These are phyloP conservation scores for Columba guinea DNA, from an alignment of 2,797 vertebrate species.

Conservation along the genomic window DNA sequence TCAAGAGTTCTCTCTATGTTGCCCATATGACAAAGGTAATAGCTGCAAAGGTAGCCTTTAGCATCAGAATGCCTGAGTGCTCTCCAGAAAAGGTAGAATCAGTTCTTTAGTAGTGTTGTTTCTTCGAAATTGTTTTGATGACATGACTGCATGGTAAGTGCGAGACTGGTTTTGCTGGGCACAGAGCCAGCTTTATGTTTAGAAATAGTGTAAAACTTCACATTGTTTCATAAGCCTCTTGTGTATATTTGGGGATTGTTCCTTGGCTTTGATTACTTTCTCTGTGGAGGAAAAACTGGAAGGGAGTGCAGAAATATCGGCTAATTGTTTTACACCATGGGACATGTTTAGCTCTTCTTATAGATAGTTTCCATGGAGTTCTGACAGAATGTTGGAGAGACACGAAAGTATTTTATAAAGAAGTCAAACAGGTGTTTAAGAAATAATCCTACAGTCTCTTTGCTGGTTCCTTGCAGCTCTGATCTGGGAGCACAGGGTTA, in stretches of 20 bases:
- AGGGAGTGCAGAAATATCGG: constrained; percentile 6
- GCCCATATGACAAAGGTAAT: neutral
- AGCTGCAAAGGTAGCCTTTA: neutral
- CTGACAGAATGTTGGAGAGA: neutral
- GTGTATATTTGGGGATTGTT: constrained; percentile 23
- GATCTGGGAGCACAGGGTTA: neutral
- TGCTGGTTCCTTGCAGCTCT: neutral
- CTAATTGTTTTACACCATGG: constrained; percentile 34
- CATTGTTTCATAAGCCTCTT: constrained; percentile 50
- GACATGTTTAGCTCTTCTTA: constrained; percentile 19
- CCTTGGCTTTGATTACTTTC: neutral
- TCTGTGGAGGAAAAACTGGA: constrained; percentile 23
- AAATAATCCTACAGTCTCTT: neutral
- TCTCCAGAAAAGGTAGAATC: neutral
- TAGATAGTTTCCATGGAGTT: constrained; percentile 46
- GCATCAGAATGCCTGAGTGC: neutral
- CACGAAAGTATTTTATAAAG: neutral
- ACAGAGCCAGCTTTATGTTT: constrained; percentile 28
- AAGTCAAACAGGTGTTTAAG: neutral
- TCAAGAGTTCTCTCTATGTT: neutral
- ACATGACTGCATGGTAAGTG: constrained; percentile 31
- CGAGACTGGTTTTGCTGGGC: constrained; percentile 38
- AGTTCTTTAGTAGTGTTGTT: neutral
- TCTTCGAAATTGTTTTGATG: constrained; percentile 43
- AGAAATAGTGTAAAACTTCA: constrained; percentile 31